Percentiles rank a stretch among this genome's conserved stretches.
Conservation (phyloP, 1,140 invertebrate species). For the Myzus persicae region DNA sequence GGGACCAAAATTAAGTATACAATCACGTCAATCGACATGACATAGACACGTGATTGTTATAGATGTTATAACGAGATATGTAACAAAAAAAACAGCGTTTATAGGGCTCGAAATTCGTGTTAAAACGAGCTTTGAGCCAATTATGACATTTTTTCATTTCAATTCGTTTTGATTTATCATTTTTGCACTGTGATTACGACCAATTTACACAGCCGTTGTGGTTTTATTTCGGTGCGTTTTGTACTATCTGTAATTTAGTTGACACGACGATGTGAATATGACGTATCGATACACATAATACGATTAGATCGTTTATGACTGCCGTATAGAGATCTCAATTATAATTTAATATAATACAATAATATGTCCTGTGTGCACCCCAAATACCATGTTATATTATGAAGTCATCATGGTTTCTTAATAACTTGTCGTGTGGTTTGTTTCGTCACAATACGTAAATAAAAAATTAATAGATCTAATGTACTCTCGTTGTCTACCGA, state of each 20-base stretch:
- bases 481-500: not conserved
- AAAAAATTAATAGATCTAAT: not conserved
- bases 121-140: not conserved
- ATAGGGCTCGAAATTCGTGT: not conserved
- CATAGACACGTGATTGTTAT: not conserved
- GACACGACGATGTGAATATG: not conserved
- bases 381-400: too few species aligned
- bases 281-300: not conserved
- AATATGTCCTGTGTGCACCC: not conserved
- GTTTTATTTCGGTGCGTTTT: not conserved
- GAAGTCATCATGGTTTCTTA: not conserved
- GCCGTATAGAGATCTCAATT: not conserved
- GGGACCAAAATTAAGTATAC: too few species aligned
- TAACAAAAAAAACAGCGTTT: not conserved
- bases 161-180: not conserved
- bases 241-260: not conserved
- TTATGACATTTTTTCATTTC: too few species aligned
- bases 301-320: not conserved
- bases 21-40: not conserved
- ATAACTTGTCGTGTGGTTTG: not conserved
- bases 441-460: not conserved
- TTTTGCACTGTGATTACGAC: not conserved
- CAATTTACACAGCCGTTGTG: not conserved
- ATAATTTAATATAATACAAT: too few species aligned
- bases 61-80: not conserved